phyloP scores from a whole-genome alignment of 2,888 invertebrate species.

The Drosophila ustulata region DNA sequence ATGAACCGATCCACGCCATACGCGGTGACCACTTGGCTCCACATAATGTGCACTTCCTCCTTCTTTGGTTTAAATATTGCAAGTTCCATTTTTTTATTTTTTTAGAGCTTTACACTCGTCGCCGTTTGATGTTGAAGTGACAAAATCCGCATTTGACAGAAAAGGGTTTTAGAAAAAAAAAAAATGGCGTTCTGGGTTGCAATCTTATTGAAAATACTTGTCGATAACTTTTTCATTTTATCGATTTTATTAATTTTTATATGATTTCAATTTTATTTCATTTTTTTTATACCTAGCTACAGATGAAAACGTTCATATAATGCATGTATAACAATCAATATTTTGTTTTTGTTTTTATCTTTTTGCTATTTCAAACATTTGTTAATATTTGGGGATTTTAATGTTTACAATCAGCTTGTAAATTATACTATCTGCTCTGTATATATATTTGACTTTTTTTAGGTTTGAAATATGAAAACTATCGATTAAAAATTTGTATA shows the following conservation, averaged over 20 bases:
- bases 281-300: constrained; percentile 65
- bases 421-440: constrained; percentile 23
- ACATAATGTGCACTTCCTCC: neutral
- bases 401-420: constrained; percentile 1
- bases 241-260: constrained; percentile 45
- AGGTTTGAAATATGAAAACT: constrained; percentile 64
- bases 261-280: constrained; percentile 59
- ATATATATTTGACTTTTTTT: constrained; percentile 41
- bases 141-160: neutral
- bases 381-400: constrained; percentile 33
- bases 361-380: constrained; percentile 46
- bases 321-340: constrained; percentile 72
- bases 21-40: neutral
- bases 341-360: constrained; percentile 33
- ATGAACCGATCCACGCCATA: neutral
- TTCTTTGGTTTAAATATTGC: neutral
- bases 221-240: neutral
- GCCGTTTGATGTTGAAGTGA: neutral
- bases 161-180: neutral
- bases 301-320: constrained; percentile 68
- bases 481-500: constrained; percentile 71
- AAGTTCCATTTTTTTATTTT: neutral
- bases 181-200: neutral
- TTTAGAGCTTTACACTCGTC: neutral
- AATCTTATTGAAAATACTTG: neutral